These are phyloP conservation scores for Subacronicta megacephala DNA, from an alignment of 2,888 invertebrate genomes.

Conservation along the genomic window DNA sequence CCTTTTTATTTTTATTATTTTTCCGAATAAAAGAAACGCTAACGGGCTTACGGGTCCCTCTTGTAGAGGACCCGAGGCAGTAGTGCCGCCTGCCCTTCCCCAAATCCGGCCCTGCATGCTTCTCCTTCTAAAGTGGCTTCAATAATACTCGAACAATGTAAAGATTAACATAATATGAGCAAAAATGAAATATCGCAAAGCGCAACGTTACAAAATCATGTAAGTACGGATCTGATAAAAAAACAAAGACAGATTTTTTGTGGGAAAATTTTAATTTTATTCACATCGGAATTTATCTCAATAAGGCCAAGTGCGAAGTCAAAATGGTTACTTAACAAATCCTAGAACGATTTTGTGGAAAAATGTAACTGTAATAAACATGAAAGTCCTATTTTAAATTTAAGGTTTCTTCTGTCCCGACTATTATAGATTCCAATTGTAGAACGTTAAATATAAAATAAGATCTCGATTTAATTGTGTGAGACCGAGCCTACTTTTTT, in stretches of 20 bases:
- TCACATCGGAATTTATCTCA: slow-evolving; percentile 26
- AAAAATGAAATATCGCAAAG: slow-evolving; percentile 14
- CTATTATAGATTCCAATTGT: neutral
- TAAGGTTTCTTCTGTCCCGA: neutral
- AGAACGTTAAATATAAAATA: slow-evolving; percentile 16
- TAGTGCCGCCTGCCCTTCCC: no score
- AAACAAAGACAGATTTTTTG: slow-evolving; percentile 28
- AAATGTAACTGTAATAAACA: no score
- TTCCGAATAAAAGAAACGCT: no score
- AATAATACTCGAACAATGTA: neutral
- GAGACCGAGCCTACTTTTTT: slow-evolving; percentile 45
- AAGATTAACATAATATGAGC: neutral
- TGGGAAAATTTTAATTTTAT: slow-evolving; percentile 43
- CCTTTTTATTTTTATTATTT: no score
- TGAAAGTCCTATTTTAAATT: neutral
- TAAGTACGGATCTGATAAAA: slow-evolving; percentile 36
- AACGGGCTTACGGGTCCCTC: no score
- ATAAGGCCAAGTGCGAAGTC: slow-evolving; percentile 33
- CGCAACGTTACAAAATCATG: slow-evolving; percentile 36
- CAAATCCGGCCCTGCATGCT: no score
- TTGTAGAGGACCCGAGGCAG: no score
- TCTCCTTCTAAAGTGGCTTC: no score
- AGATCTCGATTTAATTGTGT: slow-evolving; percentile 48
- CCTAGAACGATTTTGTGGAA: neutral
- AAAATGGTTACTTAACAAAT: slow-evolving; percentile 3